Evolutionary conservation across 2,113 vertebrate species (phyloP).

Genomic region (Salminus brasiliensis): DNA sequence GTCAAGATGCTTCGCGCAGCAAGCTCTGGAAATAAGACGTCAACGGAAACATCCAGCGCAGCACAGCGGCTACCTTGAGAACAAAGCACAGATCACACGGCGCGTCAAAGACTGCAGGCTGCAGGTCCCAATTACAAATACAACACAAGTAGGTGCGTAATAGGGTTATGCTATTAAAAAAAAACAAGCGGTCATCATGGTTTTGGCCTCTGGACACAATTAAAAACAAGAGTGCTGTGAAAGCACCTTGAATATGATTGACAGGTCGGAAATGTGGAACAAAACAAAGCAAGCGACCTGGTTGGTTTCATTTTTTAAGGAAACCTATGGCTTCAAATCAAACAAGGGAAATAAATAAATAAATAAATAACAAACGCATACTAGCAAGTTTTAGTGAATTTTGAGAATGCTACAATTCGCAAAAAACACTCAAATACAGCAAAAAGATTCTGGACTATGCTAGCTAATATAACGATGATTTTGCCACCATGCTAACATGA

Average conservation of each 20-base stretch:
- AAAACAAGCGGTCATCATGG: background rate
- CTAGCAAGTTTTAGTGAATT: too few species aligned
- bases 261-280: slow-evolving; percentile 21
- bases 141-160: slow-evolving; percentile 14
- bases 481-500: too few species aligned
- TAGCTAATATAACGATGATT: too few species aligned
- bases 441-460: too few species aligned
- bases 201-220: slow-evolving; percentile 42
- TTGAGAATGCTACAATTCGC: too few species aligned
- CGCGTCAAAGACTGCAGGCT: slow-evolving; percentile 2
- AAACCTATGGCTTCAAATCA: too few species aligned
- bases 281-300: background rate
- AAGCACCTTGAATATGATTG: slow-evolving; percentile 19
- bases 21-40: background rate
- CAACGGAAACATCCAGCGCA: background rate
- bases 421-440: too few species aligned
- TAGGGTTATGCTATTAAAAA: slow-evolving; percentile 16
- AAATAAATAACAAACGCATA: too few species aligned
- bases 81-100: background rate
- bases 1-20: background rate
- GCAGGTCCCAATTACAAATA: slow-evolving; percentile 40
- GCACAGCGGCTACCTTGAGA: background rate
- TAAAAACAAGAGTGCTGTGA: slow-evolving; percentile 32
- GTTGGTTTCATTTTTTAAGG: too few species aligned
- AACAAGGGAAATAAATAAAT: background rate